Conservation (phyloP, 2,113 vertebrate species). For the Bubo blakistoni region DNA sequence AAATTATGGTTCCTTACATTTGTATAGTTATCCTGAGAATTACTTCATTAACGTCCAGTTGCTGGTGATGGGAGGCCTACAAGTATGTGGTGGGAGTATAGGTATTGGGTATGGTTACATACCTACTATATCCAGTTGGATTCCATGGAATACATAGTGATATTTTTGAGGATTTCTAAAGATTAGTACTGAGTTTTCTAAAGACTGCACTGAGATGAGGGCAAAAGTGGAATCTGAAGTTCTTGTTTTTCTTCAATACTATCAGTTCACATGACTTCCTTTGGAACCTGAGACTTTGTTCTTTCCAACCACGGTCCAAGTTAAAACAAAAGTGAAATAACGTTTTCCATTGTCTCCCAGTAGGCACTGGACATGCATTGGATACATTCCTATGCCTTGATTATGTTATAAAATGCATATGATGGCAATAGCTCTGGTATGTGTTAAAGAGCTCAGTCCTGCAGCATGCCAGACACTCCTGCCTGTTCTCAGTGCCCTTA, state of each 20-base stretch:
- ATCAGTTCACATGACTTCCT: not conserved
- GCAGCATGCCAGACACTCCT: not conserved
- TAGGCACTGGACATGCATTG: not conserved
- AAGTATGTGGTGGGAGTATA: not conserved
- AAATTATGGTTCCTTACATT: fast-evolving
- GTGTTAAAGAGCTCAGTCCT: not conserved
- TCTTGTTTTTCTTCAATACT: not conserved
- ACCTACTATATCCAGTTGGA: not conserved
- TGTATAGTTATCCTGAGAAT: not conserved
- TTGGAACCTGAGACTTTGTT: not conserved
- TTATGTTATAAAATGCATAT: not conserved
- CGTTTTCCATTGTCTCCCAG: not conserved
- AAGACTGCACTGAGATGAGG: not conserved
- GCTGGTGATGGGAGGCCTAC: not conserved
- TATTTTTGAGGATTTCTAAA: not conserved
- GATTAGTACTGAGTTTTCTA: not conserved
- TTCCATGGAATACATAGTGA: not conserved
- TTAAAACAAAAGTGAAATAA: not conserved
- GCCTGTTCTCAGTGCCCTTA: not conserved
- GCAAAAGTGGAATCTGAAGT: not conserved
- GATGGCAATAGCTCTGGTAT: not conserved
- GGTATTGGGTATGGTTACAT: not conserved
- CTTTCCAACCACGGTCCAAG: not conserved
- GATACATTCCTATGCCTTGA: fast-evolving
- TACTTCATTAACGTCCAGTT: not conserved